A percentile compares a stretch with the other conserved stretches of the same genome.
Evolutionary conservation across 2,797 vertebrate genomes (phyloP).

Genomic region (Catharus ustulatus): DNA sequence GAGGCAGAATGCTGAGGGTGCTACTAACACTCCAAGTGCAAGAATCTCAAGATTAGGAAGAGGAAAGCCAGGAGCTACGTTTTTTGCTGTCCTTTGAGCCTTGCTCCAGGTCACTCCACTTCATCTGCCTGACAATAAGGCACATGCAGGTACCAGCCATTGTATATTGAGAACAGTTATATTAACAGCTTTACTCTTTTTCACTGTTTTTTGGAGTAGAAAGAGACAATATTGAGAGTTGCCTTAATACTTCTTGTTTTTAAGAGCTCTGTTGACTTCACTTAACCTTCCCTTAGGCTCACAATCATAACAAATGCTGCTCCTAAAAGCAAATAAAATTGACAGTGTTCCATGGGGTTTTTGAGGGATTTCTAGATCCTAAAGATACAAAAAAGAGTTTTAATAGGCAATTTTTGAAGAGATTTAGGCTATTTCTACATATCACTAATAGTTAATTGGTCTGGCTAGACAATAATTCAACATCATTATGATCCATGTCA

Average conservation of each 20-base stretch:
- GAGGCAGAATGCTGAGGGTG: neutral
- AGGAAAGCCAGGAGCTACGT: rapidly evolving
- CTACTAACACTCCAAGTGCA: neutral
- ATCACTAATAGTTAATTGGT: neutral
- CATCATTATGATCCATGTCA: neutral
- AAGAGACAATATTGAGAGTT: neutral
- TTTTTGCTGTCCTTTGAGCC: neutral
- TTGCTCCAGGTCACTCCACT: neutral
- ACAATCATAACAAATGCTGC: neutral
- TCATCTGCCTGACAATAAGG: neutral
- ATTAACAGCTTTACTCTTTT: neutral
- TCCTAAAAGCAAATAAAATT: neutral
- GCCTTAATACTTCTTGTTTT: neutral
- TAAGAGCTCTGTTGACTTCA: neutral
- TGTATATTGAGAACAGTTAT: neutral
- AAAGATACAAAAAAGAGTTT: neutral
- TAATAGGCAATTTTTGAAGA: neutral
- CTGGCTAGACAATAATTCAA: neutral
- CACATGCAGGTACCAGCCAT: neutral
- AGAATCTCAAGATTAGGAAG: neutral
- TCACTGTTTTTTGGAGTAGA: neutral
- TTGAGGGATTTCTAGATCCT: neutral
- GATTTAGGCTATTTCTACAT: neutral
- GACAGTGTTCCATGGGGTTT: neutral
- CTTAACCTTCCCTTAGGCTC: neutral